phyloP scores from a whole-genome alignment of 2,113 vertebrate species.

The Oryzias melastigma region DNA sequence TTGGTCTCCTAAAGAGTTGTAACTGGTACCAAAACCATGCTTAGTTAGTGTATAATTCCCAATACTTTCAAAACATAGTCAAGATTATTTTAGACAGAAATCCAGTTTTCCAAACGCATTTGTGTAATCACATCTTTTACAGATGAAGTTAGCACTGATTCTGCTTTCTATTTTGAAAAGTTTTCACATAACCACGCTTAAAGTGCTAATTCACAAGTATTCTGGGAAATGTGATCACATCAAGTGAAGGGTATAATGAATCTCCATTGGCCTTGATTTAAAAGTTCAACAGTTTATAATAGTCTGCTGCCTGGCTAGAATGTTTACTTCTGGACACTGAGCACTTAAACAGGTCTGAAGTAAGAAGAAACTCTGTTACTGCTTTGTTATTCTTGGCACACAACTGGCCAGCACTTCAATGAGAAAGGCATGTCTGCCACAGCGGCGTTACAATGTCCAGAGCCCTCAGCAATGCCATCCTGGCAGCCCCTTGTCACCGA shows the following conservation, averaged over 20 bases:
- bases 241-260: not conserved
- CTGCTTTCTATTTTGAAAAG: no score
- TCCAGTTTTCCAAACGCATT: no score
- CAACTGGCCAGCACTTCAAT: not conserved
- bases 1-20: no score
- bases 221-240: no score
- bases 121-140: no score
- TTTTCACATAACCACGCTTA: no score
- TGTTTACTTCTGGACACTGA: not conserved
- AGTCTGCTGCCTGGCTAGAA: not conserved
- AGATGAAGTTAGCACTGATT: no score
- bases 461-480: slow-evolving; percentile 5
- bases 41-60: no score
- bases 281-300: not conserved
- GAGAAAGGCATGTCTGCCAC: slow-evolving; percentile 7
- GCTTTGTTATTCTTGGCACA: not conserved
- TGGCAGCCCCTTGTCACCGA: slow-evolving; percentile 3
- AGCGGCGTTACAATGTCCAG: not conserved
- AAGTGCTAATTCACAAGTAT: no score
- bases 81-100: no score
- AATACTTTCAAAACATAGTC: no score
- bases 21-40: no score
- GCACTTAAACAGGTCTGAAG: not conserved
- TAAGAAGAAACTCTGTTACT: not conserved
- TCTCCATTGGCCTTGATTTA: not conserved